Conservation (phyloP, 2,113 vertebrate species). For the Alosa alosa region DNA sequence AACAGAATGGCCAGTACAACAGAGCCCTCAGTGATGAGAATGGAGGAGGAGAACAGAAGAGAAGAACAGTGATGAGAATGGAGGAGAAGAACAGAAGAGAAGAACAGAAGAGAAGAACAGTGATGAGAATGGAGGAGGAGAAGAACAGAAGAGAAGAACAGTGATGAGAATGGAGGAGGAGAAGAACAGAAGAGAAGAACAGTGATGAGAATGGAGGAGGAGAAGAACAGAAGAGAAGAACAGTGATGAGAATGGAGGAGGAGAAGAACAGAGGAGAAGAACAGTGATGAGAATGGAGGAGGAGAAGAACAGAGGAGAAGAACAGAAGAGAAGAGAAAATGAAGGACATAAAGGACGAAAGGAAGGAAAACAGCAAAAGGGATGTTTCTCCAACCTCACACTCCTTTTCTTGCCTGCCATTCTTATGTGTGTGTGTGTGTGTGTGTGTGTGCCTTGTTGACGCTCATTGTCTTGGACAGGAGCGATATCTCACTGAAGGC, state of each 20-base stretch:
- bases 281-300: too few species aligned
- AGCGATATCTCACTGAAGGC: too few species aligned
- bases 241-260: conserved; percentile 6
- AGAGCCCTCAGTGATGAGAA: too few species aligned
- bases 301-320: conserved; percentile 15
- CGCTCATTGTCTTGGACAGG: too few species aligned
- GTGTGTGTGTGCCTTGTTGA: too few species aligned
- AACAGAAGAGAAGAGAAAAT: conserved; percentile 24
- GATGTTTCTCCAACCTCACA: background rate
- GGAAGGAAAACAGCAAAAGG: conserved; percentile 50
- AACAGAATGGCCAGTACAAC: too few species aligned
- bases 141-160: conserved; percentile 35
- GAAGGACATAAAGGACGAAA: conserved; percentile 35
- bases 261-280: background rate
- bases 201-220: too few species aligned
- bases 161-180: conserved; percentile 34
- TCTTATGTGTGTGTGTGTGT: too few species aligned
- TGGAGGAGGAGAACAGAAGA: too few species aligned
- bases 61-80: too few species aligned
- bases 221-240: conserved; percentile 12
- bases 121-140: background rate
- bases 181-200: background rate
- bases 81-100: conserved; percentile 14
- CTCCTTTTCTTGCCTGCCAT: conserved; percentile 17
- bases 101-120: conserved; percentile 35